Percentiles rank a stretch among this genome's conserved stretches.
These are phyloP conservation scores for Zygaena filipendulae DNA, from an alignment of 2,888 invertebrate species.

Conservation along the genomic window DNA sequence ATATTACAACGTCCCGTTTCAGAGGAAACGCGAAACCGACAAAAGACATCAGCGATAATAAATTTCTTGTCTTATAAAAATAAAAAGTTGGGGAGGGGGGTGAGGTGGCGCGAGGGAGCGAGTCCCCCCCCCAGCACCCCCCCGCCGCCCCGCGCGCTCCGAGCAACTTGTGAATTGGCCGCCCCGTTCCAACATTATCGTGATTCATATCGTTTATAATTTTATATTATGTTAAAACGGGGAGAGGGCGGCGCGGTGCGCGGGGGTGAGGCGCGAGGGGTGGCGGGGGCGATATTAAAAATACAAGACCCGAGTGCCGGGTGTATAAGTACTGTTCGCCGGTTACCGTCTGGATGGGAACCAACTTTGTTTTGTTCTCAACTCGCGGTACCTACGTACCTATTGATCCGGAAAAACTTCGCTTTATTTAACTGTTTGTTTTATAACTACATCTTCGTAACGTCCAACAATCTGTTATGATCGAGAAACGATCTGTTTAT, in stretches of 20 bases:
- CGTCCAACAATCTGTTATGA: too few relatives aligned
- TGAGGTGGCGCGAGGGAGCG: background rate
- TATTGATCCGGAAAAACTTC: conserved; percentile 40
- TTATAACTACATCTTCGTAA: too few relatives aligned
- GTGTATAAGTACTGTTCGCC: conserved; percentile 32
- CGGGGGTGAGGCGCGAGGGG: conserved; percentile 35
- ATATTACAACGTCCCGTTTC: conserved; percentile 58
- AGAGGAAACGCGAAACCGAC: conserved; percentile 60
- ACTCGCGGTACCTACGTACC: too few relatives aligned
- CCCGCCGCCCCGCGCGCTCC: too few relatives aligned
- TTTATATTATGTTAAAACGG: conserved; percentile 67
- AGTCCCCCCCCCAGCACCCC: too few relatives aligned
- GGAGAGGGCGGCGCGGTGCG: conserved; percentile 22
- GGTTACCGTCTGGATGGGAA: conserved; percentile 50
- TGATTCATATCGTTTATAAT: conserved; percentile 68
- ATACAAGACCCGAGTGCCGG: conserved; percentile 49
- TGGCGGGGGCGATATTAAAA: conserved; percentile 55
- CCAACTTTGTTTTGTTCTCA: conserved; percentile 51
- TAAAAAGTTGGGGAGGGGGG: conserved; percentile 29
- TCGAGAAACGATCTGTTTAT: too few relatives aligned
- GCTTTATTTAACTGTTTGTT: too few relatives aligned
- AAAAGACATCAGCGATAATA: conserved; percentile 61
- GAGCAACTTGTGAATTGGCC: conserved; percentile 62
- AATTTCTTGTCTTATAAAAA: conserved; percentile 68
- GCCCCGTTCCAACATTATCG: conserved; percentile 59